Evolutionary conservation across 2,888 invertebrate species (phyloP).

Genomic region (Masnerella sp.): DNA sequence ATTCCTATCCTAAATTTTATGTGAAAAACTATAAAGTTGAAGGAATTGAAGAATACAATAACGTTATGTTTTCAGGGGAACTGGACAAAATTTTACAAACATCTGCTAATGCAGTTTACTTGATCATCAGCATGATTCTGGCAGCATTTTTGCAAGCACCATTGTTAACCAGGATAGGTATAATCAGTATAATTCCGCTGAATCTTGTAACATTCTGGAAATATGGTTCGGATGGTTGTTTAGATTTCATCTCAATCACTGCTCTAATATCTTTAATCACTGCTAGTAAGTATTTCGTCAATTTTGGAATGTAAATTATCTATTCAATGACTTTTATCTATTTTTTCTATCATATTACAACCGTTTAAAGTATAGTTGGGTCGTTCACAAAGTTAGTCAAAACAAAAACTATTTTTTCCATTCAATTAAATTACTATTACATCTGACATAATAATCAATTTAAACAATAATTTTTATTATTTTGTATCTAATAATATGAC

Average conservation of each 20-base stretch:
- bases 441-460: too few species aligned
- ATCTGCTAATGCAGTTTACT: slow-evolving; percentile 69
- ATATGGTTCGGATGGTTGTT: slow-evolving; percentile 70
- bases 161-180: slow-evolving; percentile 70
- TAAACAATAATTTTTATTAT: too few species aligned
- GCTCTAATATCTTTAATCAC: slow-evolving; percentile 73
- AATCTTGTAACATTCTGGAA: slow-evolving; percentile 73
- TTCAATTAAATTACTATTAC: too few species aligned
- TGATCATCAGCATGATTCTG: slow-evolving; percentile 73
- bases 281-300: slow-evolving; percentile 66
- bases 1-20: too few species aligned
- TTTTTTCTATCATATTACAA: too few species aligned
- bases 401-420: too few species aligned
- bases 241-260: slow-evolving; percentile 74
- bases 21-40: too few species aligned
- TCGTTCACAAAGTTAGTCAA: too few species aligned
- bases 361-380: too few species aligned
- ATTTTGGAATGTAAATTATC: not conserved
- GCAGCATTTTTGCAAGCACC: slow-evolving; percentile 75
- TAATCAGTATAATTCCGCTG: slow-evolving; percentile 72
- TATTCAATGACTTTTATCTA: too few species aligned
- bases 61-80: slow-evolving; percentile 66
- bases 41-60: too few species aligned
- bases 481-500: too few species aligned
- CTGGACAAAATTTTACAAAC: slow-evolving; percentile 69